Evolutionary conservation across 2,113 vertebrate species (phyloP).

Genomic region (Ptilonorhynchus violaceus): DNA sequence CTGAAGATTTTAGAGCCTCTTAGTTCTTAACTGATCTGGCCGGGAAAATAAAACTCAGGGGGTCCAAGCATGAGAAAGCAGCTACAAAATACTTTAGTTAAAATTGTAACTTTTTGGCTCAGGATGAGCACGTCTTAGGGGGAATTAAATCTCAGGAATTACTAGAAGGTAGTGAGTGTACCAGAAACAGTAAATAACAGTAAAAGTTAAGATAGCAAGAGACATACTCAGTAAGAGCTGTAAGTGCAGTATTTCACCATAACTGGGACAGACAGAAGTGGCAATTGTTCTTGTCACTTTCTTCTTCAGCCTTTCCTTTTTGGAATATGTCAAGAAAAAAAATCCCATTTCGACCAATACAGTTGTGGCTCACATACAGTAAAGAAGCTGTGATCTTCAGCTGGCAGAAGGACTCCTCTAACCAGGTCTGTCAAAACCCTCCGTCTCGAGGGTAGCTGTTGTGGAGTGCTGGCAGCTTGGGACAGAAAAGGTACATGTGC

Average conservation of each 20-base stretch:
- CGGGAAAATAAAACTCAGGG: background rate
- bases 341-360: background rate
- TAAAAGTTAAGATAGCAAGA: background rate
- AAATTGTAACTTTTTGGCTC: background rate
- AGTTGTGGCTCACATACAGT: background rate
- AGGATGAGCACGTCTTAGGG: background rate
- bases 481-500: background rate
- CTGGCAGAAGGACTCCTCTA: background rate
- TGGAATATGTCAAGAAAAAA: background rate
- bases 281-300: background rate
- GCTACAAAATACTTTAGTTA: background rate
- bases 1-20: background rate
- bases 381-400: background rate
- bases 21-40: background rate
- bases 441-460: background rate
- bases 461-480: background rate
- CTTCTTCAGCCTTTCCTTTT: background rate
- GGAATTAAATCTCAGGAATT: background rate
- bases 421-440: background rate
- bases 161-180: background rate
- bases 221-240: fast-evolving
- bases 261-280: background rate
- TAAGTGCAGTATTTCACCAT: background rate
- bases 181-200: background rate
- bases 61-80: background rate